Percentiles rank a stretch among this genome's conserved stretches.
phyloP scores from a whole-genome alignment of 2,888 invertebrate species.

The Prionchulus punctatus region DNA sequence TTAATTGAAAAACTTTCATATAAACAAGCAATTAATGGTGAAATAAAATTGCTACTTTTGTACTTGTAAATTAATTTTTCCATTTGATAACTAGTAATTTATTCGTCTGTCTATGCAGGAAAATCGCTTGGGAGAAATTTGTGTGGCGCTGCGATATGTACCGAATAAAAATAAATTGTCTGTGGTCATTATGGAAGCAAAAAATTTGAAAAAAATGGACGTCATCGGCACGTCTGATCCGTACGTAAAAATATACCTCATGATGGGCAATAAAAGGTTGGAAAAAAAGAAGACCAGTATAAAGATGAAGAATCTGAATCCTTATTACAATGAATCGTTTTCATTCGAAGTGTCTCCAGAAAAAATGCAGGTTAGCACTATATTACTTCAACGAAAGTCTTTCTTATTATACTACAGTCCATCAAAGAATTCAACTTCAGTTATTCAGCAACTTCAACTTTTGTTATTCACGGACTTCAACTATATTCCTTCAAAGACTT shows the following conservation, averaged over 20 bases:
- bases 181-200: constrained; percentile 94
- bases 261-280: constrained; percentile 98
- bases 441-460: no score
- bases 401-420: no score
- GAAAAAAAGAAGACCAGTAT: constrained; percentile 99
- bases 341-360: constrained; percentile 99
- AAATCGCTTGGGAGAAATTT: constrained; percentile 84
- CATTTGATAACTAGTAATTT: no score
- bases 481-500: no score
- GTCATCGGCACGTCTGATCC: constrained; percentile 90
- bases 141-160: constrained; percentile 97
- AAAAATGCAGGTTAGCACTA: constrained; percentile 80
- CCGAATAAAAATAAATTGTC: constrained; percentile 98
- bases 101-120: no score
- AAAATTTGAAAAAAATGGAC: constrained; percentile 99
- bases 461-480: no score
- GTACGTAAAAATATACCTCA: constrained; percentile 98
- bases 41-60: no score
- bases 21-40: no score
- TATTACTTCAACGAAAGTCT: not conserved
- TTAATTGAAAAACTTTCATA: no score
- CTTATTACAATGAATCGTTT: constrained; percentile 99
- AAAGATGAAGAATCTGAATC: constrained; percentile 99
- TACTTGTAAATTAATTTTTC: no score
- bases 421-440: no score